Conservation (phyloP, 2,113 vertebrate genomes). For the Chloebia gouldiae region DNA sequence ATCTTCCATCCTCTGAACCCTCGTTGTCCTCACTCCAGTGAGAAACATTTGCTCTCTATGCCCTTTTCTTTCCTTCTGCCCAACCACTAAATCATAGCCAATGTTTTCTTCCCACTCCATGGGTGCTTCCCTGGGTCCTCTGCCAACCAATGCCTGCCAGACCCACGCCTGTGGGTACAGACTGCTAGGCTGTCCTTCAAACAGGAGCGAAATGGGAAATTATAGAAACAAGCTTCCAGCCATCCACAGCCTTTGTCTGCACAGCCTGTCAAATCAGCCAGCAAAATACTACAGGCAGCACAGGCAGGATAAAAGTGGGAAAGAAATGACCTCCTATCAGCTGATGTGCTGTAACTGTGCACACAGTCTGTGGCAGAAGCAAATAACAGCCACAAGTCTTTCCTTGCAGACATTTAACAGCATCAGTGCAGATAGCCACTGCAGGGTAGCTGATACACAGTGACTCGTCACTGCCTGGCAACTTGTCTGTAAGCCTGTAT, state of each 20-base stretch:
- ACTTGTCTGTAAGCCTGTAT: neutral
- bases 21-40: neutral
- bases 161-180: neutral
- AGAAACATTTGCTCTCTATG: neutral
- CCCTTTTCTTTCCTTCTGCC: neutral
- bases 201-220: neutral
- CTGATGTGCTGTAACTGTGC: neutral
- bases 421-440: neutral
- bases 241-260: neutral
- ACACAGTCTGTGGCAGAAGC: neutral
- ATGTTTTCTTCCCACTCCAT: neutral
- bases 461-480: neutral
- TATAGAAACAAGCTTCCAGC: conserved; percentile 27
- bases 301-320: neutral
- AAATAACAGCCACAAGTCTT: neutral
- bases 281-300: neutral
- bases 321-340: neutral
- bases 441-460: neutral
- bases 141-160: neutral
- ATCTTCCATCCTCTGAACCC: neutral
- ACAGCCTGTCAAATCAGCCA: neutral
- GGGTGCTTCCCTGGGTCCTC: neutral
- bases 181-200: conserved; percentile 17
- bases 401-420: neutral
- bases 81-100: neutral